phyloP scores from a whole-genome alignment of 1,140 invertebrate species.

The Chlorops oryzae region DNA sequence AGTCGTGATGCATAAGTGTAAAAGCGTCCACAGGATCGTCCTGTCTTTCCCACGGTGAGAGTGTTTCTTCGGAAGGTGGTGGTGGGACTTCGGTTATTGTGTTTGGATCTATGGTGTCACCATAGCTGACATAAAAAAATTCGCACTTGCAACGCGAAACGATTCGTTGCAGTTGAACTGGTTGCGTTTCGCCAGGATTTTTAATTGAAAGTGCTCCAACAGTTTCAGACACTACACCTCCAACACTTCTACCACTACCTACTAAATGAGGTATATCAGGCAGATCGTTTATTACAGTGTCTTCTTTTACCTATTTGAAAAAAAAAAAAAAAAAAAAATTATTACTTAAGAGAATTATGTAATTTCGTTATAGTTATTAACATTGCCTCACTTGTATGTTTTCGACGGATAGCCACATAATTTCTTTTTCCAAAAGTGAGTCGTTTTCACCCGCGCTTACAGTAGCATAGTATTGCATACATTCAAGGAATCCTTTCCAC shows the following conservation, averaged over 20 bases:
- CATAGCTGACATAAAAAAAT: constrained; percentile 95
- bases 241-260: constrained; percentile 91
- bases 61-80: constrained; percentile 61
- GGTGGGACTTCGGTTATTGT: constrained; percentile 60
- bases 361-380: too few species aligned
- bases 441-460: constrained; percentile 79
- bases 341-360: too few species aligned
- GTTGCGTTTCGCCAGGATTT: constrained; percentile 43
- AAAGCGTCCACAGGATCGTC: constrained; percentile 93
- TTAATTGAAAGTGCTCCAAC: constrained; percentile 72
- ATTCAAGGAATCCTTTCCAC: constrained; percentile 90
- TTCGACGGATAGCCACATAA: constrained; percentile 91
- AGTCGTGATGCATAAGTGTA: constrained; percentile 95
- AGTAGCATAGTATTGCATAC: constrained; percentile 99
- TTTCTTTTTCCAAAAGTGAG: constrained; percentile 70
- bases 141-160: constrained; percentile 96
- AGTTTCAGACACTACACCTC: constrained; percentile 87
- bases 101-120: constrained; percentile 71
- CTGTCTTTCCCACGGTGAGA: constrained; percentile 65
- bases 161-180: constrained; percentile 81
- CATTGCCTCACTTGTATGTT: constrained; percentile 70
- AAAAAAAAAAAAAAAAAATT: too few species aligned
- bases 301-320: constrained; percentile 79
- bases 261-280: constrained; percentile 85
- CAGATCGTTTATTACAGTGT: constrained; percentile 67